Percentiles rank a stretch among this genome's conserved stretches.
phyloP scores from a whole-genome alignment of 1,140 invertebrate species.

The Drosophila tsacasi region DNA sequence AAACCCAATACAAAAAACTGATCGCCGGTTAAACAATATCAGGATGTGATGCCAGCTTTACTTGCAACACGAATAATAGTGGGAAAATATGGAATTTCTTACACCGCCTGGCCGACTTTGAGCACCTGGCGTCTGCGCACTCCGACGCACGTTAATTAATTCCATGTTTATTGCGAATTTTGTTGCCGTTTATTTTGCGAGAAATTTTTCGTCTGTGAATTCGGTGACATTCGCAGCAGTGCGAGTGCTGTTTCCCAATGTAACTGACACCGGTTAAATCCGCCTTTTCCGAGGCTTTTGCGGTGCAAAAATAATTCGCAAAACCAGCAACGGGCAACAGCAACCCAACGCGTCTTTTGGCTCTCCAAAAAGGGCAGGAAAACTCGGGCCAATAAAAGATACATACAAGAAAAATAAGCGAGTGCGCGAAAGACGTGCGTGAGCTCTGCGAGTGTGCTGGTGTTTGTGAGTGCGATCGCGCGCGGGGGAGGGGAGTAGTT shows the following conservation, averaged over 20 bases:
- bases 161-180: slow-evolving; percentile 23
- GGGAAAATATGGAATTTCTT: not conserved
- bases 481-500: not conserved
- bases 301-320: slow-evolving; percentile 29
- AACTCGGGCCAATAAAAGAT: slow-evolving; percentile 79
- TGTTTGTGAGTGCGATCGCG: slow-evolving; percentile 27
- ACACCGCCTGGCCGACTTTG: not conserved
- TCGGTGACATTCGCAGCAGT: slow-evolving; percentile 9
- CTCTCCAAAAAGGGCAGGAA: slow-evolving; percentile 74
- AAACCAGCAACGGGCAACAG: slow-evolving; percentile 9
- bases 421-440: slow-evolving; percentile 68
- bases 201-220: not conserved
- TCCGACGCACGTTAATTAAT: slow-evolving; percentile 4
- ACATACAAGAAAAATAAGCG: slow-evolving; percentile 76
- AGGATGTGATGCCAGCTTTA: not conserved
- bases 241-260: slow-evolving; percentile 15
- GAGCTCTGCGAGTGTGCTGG: slow-evolving; percentile 23
- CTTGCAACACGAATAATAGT: not conserved
- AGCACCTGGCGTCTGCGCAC: slow-evolving; percentile 5
- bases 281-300: slow-evolving; percentile 8
- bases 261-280: slow-evolving; percentile 12
- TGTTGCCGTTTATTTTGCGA: slow-evolving; percentile 5
- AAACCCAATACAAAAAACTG: slow-evolving; percentile 1
- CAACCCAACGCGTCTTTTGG: slow-evolving; percentile 42
- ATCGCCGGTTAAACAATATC: slow-evolving; percentile 4